A percentile compares a stretch with the other conserved stretches of the same genome.
phyloP scores from a whole-genome alignment of 64 coral and sea anemone species.

The Montipora efflorescens region DNA sequence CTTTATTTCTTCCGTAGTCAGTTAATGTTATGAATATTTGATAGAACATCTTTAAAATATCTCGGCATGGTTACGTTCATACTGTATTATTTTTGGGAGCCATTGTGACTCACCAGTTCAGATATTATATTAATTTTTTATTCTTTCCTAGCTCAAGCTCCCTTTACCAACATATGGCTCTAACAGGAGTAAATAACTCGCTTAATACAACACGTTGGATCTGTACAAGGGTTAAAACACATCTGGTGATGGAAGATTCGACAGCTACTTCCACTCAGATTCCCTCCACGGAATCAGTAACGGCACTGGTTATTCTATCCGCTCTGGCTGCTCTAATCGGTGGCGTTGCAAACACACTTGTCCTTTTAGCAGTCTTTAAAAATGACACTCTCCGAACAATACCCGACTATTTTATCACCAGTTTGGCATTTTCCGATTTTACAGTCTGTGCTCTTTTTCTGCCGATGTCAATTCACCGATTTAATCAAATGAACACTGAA shows the following conservation, averaged over 20 bases:
- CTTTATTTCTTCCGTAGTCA: too few species aligned
- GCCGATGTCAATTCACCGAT: neutral
- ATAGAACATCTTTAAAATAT: too few species aligned
- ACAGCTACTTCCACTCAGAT: neutral
- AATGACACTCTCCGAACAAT: neutral
- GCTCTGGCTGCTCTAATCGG: neutral
- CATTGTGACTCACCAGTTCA: too few species aligned
- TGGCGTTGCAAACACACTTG: neutral
- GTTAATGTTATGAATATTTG: too few species aligned
- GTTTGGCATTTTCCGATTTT: conserved; percentile 12
- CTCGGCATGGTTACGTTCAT: too few species aligned
- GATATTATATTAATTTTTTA: neutral
- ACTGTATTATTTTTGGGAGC: too few species aligned
- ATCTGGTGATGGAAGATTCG: neutral
- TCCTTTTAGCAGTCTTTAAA: neutral
- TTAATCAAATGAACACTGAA: neutral
- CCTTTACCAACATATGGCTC: neutral
- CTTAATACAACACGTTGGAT: neutral
- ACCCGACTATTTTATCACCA: conserved; percentile 2
- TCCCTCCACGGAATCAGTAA: neutral
- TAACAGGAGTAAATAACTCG: neutral
- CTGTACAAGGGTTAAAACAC: neutral
- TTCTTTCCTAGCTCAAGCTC: neutral
- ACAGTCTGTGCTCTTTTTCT: neutral
- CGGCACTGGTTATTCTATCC: neutral